These are phyloP conservation scores for Bubalus kerabau DNA, from an alignment of 2,113 vertebrate species.

Conservation along the genomic window DNA sequence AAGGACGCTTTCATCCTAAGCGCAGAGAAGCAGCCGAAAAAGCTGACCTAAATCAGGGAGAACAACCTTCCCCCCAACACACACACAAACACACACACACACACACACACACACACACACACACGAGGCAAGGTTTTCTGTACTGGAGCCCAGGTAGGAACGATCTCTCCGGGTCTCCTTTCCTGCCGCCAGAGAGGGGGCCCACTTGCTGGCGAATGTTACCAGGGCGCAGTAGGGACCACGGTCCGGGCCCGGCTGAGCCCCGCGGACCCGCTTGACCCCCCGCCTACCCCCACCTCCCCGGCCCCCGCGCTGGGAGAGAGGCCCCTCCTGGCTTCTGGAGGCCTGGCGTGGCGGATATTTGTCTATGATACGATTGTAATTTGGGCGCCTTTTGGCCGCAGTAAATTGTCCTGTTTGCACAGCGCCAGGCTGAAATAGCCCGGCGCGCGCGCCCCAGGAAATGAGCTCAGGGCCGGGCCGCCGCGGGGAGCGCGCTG, in stretches of 20 bases:
- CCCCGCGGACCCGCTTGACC: background rate
- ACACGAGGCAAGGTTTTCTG: background rate
- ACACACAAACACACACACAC: no score
- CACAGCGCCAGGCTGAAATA: conserved; percentile 83
- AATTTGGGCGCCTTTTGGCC: conserved; percentile 82
- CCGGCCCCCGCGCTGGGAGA: background rate
- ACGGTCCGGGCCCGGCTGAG: background rate
- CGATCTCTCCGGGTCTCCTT: background rate
- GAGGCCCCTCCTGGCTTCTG: conserved; percentile 13
- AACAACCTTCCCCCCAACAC: fast-evolving
- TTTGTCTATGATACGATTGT: conserved; percentile 72
- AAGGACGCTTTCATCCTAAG: background rate
- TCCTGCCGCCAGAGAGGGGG: background rate
- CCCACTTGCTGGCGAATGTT: background rate
- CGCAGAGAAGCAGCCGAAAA: background rate
- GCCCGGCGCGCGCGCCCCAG: conserved; percentile 78
- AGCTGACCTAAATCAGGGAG: background rate
- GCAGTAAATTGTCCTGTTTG: conserved; percentile 81
- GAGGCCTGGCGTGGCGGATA: conserved; percentile 41
- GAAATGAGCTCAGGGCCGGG: conserved; percentile 84
- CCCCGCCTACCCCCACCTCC: background rate
- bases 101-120: no score
- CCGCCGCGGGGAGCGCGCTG: conserved; percentile 62
- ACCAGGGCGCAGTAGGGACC: background rate
- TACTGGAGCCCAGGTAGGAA: background rate